Evolutionary conservation across 2,797 vertebrate genomes (phyloP).

Genomic region (Alosa sapidissima): DNA sequence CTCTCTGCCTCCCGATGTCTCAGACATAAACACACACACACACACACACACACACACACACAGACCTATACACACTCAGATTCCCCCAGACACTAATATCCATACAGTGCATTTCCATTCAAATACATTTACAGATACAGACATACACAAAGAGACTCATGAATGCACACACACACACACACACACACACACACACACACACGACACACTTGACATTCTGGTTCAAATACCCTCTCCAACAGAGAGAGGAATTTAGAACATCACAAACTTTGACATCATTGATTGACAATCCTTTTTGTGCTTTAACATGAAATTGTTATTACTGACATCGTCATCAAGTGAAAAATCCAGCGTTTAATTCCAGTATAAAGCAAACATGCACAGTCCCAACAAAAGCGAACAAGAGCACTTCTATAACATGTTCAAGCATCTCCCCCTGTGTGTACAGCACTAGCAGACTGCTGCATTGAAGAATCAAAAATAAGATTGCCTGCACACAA

Average conservation of each 20-base stretch:
- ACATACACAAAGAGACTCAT: slow-evolving; percentile 9
- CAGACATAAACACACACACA: slow-evolving; percentile 47
- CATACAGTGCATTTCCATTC: neutral
- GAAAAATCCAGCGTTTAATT: neutral
- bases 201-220: neutral
- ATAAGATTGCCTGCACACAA: slow-evolving; percentile 2
- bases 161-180: slow-evolving; percentile 25
- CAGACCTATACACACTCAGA: neutral
- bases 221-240: neutral
- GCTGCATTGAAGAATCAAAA: neutral
- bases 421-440: neutral
- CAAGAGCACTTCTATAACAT: neutral
- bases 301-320: neutral
- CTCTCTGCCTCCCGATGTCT: slow-evolving; percentile 34
- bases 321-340: neutral
- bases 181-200: neutral
- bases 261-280: neutral
- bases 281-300: neutral
- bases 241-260: neutral
- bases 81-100: neutral
- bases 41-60: slow-evolving; percentile 42
- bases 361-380: neutral
- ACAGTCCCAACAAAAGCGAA: neutral
- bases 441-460: neutral
- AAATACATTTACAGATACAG: neutral